A percentile compares a stretch with the other conserved stretches of the same genome.
phyloP scores from a whole-genome alignment of 2,113 vertebrate species.

The Ammodramus savannarum region DNA sequence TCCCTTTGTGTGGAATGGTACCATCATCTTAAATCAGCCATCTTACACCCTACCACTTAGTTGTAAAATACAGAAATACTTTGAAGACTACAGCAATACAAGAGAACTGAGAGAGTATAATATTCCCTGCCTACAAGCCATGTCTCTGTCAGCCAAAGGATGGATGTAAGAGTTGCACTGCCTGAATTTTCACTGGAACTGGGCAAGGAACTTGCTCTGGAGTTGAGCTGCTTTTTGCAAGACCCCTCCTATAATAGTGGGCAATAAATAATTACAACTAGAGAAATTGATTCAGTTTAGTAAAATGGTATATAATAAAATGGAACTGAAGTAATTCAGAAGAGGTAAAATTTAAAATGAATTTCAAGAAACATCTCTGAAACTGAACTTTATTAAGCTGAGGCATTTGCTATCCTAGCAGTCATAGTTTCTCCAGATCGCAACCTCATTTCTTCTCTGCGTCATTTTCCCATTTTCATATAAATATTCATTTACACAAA shows the following conservation, averaged over 20 bases:
- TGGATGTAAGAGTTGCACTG: neutral
- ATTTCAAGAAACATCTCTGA: neutral
- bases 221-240: neutral
- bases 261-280: neutral
- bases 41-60: neutral
- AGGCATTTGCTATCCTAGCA: neutral
- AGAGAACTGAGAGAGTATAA: neutral
- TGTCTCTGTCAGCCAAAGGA: neutral
- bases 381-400: neutral
- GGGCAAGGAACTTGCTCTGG: neutral
- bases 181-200: neutral
- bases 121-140: neutral
- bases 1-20: neutral
- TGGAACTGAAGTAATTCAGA: neutral
- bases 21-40: neutral
- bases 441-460: neutral
- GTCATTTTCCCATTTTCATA: neutral
- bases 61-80: neutral
- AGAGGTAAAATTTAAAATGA: neutral
- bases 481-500: neutral
- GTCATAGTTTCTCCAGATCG: neutral
- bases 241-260: neutral
- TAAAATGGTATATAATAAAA: neutral
- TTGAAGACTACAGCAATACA: neutral
- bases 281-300: neutral